Evolutionary conservation across 2,797 vertebrate species (phyloP).

Genomic region (Urosaurus nigricauda): DNA sequence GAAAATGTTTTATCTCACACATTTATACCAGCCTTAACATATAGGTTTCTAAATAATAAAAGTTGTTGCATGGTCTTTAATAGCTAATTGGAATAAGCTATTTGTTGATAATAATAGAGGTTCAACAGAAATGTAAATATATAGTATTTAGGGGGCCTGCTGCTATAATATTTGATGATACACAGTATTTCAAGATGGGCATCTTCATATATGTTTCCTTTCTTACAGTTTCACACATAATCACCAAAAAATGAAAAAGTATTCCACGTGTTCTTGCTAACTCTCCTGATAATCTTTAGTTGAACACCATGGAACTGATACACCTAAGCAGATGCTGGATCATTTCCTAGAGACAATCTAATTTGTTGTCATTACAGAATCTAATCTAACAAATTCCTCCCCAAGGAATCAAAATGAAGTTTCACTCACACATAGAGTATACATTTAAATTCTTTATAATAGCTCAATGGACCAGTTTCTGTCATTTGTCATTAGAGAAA

Average conservation of each 20-base stretch:
- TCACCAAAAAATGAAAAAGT: conserved; percentile 5
- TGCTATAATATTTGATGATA: neutral
- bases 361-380: neutral
- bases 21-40: no score
- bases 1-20: no score
- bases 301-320: neutral
- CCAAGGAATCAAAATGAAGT: conserved; percentile 18
- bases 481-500: neutral
- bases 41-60: no score
- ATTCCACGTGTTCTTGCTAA: neutral
- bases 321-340: neutral
- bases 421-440: neutral
- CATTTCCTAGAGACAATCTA: neutral
- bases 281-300: neutral
- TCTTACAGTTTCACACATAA: neutral
- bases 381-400: neutral
- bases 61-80: neutral
- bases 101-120: neutral
- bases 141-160: neutral
- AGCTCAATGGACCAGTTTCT: neutral
- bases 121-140: neutral
- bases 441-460: neutral
- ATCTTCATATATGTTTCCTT: neutral
- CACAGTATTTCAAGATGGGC: neutral
- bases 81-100: neutral